Percentiles rank a stretch among this genome's conserved stretches.
These are phyloP conservation scores for Bugula neritina DNA, from an alignment of 2,888 invertebrate genomes.

Conservation along the genomic window DNA sequence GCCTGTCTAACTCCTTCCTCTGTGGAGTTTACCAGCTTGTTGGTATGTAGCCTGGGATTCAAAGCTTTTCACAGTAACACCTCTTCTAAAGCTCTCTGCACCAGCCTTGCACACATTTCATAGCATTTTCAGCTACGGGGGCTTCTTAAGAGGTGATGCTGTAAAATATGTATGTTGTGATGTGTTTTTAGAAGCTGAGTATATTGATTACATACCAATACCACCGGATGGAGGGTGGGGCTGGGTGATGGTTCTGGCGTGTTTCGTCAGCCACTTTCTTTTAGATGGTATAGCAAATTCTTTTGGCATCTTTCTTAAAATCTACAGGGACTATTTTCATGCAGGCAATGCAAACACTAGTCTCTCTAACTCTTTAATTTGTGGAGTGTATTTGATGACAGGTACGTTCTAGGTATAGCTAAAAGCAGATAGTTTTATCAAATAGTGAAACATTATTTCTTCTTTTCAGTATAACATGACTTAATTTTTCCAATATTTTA, in stretches of 20 bases:
- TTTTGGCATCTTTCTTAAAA: constrained; percentile 19
- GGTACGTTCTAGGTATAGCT: no score
- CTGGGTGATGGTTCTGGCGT: constrained; percentile 21
- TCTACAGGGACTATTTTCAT: background rate
- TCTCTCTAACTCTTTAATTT: constrained; percentile 17
- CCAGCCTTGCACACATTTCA: no score
- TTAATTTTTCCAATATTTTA: no score
- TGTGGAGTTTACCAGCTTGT: constrained; percentile 25
- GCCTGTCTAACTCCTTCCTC: constrained; percentile 10
- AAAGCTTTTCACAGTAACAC: background rate
- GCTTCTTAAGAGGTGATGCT: no score
- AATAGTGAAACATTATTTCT: no score
- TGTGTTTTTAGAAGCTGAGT: background rate
- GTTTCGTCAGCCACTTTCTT: constrained; percentile 22
- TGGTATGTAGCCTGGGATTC: background rate
- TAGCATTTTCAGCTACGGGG: no score
- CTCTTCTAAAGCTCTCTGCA: constrained; percentile 54
- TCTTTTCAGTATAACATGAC: no score
- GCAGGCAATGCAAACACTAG: background rate
- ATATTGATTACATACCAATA: constrained; percentile 21
- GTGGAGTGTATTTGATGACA: constrained; percentile 1
- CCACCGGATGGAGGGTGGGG: constrained; percentile 27
- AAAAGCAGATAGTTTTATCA: no score
- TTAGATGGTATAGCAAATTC: constrained; percentile 24
- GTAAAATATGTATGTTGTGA: no score